phyloP scores from a whole-genome alignment of 2,797 vertebrate genomes.

The Pseudotriccus pelzelni region DNA sequence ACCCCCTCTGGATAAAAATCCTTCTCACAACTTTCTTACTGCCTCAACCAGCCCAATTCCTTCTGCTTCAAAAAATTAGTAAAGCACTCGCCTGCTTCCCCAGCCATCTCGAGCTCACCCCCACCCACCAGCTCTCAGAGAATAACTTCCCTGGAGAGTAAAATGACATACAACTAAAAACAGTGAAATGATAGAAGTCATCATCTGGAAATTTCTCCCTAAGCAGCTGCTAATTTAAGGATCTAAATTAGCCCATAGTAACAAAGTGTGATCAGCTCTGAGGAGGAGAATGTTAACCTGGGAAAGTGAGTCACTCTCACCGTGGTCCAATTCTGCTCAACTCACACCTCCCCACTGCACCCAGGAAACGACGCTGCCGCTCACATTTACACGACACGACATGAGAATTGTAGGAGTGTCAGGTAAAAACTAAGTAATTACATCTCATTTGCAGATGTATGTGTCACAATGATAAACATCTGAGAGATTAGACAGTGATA shows the following conservation, averaged over 20 bases:
- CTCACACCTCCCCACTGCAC: background rate
- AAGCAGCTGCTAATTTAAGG: slow-evolving; percentile 12
- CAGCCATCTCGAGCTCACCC: background rate
- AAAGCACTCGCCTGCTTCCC: background rate
- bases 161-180: background rate
- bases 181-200: background rate
- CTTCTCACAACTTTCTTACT: background rate
- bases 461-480: slow-evolving; percentile 2
- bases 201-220: slow-evolving; percentile 5
- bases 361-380: background rate
- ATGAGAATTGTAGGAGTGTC: background rate
- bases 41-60: background rate
- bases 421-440: background rate
- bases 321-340: background rate
- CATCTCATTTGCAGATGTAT: background rate
- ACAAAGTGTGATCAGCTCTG: background rate
- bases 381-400: background rate
- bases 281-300: background rate
- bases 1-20: background rate
- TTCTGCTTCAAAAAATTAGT: background rate
- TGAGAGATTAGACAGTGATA: background rate
- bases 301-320: background rate
- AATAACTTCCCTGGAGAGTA: background rate
- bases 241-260: background rate
- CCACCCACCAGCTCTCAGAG: background rate